Conservation (phyloP, 1,140 invertebrate species). For the Saccostrea glomerata region DNA sequence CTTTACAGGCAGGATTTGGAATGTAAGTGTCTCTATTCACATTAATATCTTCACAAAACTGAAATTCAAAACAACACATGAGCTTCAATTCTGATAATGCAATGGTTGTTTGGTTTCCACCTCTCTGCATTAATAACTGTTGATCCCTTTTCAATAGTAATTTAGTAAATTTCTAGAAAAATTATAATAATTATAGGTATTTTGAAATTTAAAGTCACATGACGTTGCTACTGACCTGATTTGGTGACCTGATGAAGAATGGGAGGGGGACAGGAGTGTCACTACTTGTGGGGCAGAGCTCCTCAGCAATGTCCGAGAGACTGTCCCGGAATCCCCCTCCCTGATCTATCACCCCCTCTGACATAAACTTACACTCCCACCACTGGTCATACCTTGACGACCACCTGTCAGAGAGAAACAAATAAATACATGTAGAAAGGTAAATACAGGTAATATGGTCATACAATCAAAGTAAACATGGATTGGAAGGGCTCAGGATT, state of each 20-base stretch:
- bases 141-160: too few species aligned
- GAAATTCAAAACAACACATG: background rate
- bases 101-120: too few species aligned
- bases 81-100: too few species aligned
- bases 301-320: constrained; percentile 78
- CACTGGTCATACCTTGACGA: constrained; percentile 76
- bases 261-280: constrained; percentile 74
- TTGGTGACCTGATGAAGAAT: constrained; percentile 78
- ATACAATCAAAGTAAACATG: too few species aligned
- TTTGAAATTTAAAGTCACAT: too few species aligned
- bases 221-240: constrained; percentile 72
- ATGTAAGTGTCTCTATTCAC: constrained; percentile 77
- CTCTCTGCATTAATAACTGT: too few species aligned
- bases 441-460: too few species aligned
- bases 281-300: constrained; percentile 75
- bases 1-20: constrained; percentile 74
- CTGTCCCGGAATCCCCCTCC: constrained; percentile 80
- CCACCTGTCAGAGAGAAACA: constrained; percentile 66
- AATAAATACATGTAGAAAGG: background rate
- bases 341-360: constrained; percentile 79
- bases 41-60: constrained; percentile 76
- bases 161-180: too few species aligned
- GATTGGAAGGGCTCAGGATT: background rate
- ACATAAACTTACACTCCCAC: constrained; percentile 80
- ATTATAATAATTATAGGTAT: too few species aligned